Percentiles rank a stretch among this genome's conserved stretches.
These are phyloP conservation scores for Halyomorpha halys DNA, from an alignment of 1,140 invertebrate species.

Conservation along the genomic window DNA sequence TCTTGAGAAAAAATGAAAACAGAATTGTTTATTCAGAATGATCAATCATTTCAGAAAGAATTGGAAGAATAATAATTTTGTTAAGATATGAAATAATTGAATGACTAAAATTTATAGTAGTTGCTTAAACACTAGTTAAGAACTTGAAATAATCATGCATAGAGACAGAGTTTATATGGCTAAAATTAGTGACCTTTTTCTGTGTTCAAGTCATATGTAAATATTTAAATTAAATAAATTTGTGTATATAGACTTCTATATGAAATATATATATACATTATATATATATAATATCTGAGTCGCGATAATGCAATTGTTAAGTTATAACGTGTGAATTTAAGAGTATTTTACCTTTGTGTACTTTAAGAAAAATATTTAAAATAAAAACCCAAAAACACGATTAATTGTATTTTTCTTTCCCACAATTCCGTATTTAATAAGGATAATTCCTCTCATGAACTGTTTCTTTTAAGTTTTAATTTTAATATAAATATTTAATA, in stretches of 20 bases:
- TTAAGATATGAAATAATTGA: background rate
- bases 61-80: background rate
- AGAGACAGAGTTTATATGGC: slow-evolving; percentile 17
- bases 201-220: slow-evolving; percentile 26
- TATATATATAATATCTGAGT: slow-evolving; percentile 21
- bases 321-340: slow-evolving; percentile 28
- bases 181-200: slow-evolving; percentile 26
- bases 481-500: too few relatives aligned
- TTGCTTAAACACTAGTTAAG: slow-evolving; percentile 12
- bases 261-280: slow-evolving; percentile 15
- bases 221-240: slow-evolving; percentile 24
- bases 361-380: slow-evolving; percentile 26
- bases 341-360: slow-evolving; percentile 27
- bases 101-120: slow-evolving; percentile 10
- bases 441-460: too few relatives aligned
- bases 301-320: slow-evolving; percentile 27
- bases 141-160: slow-evolving; percentile 14
- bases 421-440: background rate
- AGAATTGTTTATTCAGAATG: too few relatives aligned
- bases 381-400: slow-evolving; percentile 24
- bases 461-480: too few relatives aligned
- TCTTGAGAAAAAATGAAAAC: too few relatives aligned
- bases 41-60: too few relatives aligned
- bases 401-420: slow-evolving; percentile 1
- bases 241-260: slow-evolving; percentile 22